Evolutionary conservation across 64 coral and sea anemone genomes (phyloP).

Genomic region (Montipora sp.): DNA sequence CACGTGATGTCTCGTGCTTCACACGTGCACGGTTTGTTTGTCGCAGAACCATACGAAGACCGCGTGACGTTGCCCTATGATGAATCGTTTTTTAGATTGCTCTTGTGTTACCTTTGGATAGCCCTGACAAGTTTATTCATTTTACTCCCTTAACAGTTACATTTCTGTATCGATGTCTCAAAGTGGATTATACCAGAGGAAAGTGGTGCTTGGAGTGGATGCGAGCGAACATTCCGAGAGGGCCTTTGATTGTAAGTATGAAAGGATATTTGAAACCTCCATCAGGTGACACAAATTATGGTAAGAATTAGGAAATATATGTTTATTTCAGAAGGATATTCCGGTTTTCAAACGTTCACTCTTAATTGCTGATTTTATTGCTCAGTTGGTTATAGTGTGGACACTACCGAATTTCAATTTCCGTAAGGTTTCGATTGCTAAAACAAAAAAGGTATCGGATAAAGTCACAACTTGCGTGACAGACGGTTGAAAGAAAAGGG

Average conservation of each 20-base stretch:
- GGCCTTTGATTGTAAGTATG: constrained; percentile 25
- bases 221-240: background rate
- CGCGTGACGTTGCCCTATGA: background rate
- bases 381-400: no score
- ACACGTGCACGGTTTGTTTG: no score
- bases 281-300: no score
- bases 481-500: no score
- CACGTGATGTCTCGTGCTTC: background rate
- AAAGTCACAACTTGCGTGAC: no score
- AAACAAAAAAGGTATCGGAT: no score
- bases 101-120: background rate
- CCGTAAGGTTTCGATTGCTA: no score
- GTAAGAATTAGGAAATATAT: no score
- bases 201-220: constrained; percentile 21
- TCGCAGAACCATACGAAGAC: background rate
- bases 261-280: background rate
- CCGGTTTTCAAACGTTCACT: no score
- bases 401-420: no score
- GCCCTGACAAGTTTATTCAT: background rate
- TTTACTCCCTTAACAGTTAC: background rate
- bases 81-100: background rate
- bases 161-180: background rate
- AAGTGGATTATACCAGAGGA: background rate
- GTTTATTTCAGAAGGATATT: no score
- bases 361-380: no score